Percentiles rank a stretch among this genome's conserved stretches.
Evolutionary conservation across 2,888 invertebrate genomes (phyloP).

Genomic region (Pinctada fucata): DNA sequence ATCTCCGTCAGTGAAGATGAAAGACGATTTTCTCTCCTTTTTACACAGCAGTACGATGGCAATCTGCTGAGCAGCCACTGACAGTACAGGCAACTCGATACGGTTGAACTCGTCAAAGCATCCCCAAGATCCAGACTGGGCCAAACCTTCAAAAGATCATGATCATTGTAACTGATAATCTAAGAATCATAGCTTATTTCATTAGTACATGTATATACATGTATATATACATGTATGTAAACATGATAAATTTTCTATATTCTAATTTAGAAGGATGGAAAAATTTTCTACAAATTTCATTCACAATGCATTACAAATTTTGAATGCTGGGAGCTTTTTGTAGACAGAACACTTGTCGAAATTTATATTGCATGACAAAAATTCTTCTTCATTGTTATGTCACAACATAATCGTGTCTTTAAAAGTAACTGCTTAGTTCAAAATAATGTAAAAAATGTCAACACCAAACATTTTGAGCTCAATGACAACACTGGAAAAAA

Average conservation of each 20-base stretch:
- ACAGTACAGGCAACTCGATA: constrained; percentile 94
- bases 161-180: background rate
- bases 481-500: no score
- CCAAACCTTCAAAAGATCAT: constrained; percentile 81
- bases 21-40: constrained; percentile 93
- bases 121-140: constrained; percentile 98
- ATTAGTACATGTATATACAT: no score
- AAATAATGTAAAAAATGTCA: background rate
- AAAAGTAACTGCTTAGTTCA: no score
- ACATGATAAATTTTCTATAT: no score
- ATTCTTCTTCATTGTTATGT: no score
- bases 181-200: background rate
- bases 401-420: background rate
- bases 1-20: constrained; percentile 96
- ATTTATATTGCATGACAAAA: no score
- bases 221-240: background rate
- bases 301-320: no score
- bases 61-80: constrained; percentile 97
- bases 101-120: constrained; percentile 98
- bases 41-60: constrained; percentile 93
- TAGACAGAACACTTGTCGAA: no score
- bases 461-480: background rate
- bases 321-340: no score
- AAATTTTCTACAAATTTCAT: no score
- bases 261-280: no score